Conservation (phyloP, 2,888 invertebrate species). For the Apoda limacodes region DNA sequence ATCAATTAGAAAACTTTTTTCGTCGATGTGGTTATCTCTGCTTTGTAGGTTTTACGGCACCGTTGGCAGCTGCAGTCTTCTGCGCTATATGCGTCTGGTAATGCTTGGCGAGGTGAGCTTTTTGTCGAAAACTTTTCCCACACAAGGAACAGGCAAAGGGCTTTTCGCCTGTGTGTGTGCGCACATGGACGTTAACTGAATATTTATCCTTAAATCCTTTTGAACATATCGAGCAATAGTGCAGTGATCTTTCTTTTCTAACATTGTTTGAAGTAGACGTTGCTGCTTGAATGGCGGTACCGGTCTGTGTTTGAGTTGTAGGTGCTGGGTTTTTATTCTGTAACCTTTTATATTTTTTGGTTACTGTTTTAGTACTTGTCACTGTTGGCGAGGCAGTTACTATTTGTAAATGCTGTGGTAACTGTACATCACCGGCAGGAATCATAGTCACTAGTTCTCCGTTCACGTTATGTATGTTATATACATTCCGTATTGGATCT, state of each 20-base stretch:
- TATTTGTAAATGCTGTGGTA: constrained; percentile 64
- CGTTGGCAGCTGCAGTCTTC: constrained; percentile 78
- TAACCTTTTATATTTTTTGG: constrained; percentile 80
- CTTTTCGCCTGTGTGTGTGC: constrained; percentile 98
- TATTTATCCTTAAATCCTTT: constrained; percentile 97
- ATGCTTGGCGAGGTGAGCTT: constrained; percentile 92
- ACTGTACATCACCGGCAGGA: constrained; percentile 54
- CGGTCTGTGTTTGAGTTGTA: constrained; percentile 41
- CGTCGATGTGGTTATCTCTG: constrained; percentile 51
- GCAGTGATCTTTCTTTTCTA: constrained; percentile 86
- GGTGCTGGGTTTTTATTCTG: constrained; percentile 62
- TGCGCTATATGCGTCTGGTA: constrained; percentile 94
- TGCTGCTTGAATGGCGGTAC: constrained; percentile 56
- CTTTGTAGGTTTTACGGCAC: constrained; percentile 68
- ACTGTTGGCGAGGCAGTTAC: constrained; percentile 72
- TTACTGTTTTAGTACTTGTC: constrained; percentile 71
- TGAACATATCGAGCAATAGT: constrained; percentile 93
- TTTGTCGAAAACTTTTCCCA: constrained; percentile 92
- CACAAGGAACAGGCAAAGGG: constrained; percentile 96
- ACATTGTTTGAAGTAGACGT: constrained; percentile 78
- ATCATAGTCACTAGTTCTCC: constrained; percentile 61
- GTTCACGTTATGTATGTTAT: constrained; percentile 64
- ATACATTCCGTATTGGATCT: constrained; percentile 64
- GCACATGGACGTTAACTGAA: constrained; percentile 96
- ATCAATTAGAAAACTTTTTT: constrained; percentile 27